Evolutionary conservation across 2,888 invertebrate genomes (phyloP), one percentile per base, ranked within the genome.

Genomic region (Cenopis cana): DNA sequence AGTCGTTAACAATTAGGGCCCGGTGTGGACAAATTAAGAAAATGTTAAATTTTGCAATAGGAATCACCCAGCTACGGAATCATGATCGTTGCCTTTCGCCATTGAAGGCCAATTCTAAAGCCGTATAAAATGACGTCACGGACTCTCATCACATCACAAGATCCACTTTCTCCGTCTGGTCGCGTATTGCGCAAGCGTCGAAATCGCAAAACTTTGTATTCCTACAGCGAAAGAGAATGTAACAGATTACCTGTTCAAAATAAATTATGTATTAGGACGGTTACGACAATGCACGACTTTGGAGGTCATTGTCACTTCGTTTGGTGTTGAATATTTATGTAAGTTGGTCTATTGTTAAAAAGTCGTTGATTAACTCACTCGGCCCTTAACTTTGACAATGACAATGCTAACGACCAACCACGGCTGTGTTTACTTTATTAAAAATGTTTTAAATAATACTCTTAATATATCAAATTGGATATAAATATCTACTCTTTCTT

Each of bases 51-150:
- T n/a, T n/a, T n/a, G n/a, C n/a, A n/a, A n/a, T n/a, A n/a, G n/a
- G n/a, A n/a, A n/a, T n/a, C n/a, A n/a, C n/a, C n/a, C n/a, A n/a
- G n/a, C 17, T 17, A 9, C 11, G 54, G 11, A n/a, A 24, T 70
- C 70, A 66, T 60, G 70, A 70, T 70, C 59, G 57, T 56, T 56
- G 54, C 66, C 71, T 71, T 71, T 71, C 71, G 71, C 71, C 61
- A 61, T 67, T 71, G 61, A 71, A 71, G 55, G 67, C 67, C 60
- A 71, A 71, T 71, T 67, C 49, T 54, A 50, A 67, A 71, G 55
- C 61, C 56, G 71, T 61, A 71, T 56, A 71, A 24, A 71, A 56
- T 67, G 71, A 71, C 71, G 71, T 71, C 71, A 71, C 46, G 49
- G 24, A 49, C 60, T 71, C 70, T 66, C 71, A 67, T 67, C 71